Conservation (phyloP, 1,140 invertebrate species). For the Drosophila arawakana region DNA sequence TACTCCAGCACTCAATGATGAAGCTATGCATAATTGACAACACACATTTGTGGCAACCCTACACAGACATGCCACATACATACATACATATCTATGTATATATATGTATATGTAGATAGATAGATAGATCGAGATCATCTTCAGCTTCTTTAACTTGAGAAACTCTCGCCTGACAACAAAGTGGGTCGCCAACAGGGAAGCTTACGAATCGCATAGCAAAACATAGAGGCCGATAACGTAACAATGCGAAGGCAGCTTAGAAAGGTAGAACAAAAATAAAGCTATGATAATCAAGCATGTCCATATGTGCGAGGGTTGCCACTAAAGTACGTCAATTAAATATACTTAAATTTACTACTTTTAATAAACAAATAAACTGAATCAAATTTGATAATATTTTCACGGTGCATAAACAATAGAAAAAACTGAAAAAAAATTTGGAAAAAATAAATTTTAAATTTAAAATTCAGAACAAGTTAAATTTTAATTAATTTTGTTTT, state of each 20-base stretch:
- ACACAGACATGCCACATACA: not conserved
- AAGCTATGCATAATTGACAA: conserved; percentile 31
- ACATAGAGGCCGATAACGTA: conserved; percentile 33
- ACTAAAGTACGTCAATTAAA: not conserved
- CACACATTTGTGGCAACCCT: not conserved
- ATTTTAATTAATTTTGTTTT: too few species aligned
- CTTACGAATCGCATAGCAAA: conserved; percentile 54
- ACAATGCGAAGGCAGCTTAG: conserved; percentile 36
- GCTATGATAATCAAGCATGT: conserved; percentile 38
- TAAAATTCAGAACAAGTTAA: too few species aligned
- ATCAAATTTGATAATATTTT: too few species aligned
- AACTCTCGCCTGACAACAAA: conserved; percentile 17
- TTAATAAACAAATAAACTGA: too few species aligned
- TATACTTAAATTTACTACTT: too few species aligned
- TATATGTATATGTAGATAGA: too few species aligned
- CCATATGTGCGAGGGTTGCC: conserved; percentile 16
- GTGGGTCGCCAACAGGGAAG: conserved; percentile 43
- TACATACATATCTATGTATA: not conserved
- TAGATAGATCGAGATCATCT: conserved; percentile 2
- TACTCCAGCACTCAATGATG: conserved; percentile 20
- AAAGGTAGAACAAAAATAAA: conserved; percentile 44
- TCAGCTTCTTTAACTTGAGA: not conserved
- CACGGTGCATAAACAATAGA: too few species aligned
- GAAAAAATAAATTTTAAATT: too few species aligned
- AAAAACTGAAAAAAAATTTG: too few species aligned